Conservation (phyloP, 2,888 invertebrate genomes). For the Aphidius colemani region DNA sequence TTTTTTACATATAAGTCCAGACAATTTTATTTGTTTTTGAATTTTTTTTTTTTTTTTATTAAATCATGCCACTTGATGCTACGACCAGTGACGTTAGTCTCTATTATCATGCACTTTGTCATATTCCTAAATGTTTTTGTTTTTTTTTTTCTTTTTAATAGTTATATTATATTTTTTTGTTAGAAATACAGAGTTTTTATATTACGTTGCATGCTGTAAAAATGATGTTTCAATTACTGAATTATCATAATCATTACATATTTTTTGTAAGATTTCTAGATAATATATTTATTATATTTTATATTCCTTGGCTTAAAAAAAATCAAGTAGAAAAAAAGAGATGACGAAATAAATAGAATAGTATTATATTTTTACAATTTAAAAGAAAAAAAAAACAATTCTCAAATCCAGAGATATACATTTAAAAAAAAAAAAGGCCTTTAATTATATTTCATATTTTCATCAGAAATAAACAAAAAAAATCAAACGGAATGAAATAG, state of each 20-base stretch:
- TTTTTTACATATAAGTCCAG: neutral
- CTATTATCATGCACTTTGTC: neutral
- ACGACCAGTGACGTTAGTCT: conserved; percentile 3
- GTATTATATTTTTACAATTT: conserved; percentile 3
- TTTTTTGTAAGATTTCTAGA: conserved; percentile 35
- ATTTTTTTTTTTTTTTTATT: conserved; percentile 12
- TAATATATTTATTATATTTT: conserved; percentile 22
- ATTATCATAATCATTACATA: conserved; percentile 12
- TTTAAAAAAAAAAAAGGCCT: no score
- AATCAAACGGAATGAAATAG: neutral
- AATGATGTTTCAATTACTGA: conserved; percentile 20
- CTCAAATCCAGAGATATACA: neutral
- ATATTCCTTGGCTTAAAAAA: conserved; percentile 9
- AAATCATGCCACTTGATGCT: conserved; percentile 9
- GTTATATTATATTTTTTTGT: conserved; percentile 27
- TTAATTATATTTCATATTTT: no score
- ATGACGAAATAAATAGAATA: neutral
- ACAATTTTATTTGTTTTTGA: neutral
- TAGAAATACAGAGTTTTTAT: conserved; percentile 38
- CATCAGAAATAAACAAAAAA: no score
- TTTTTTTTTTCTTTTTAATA: conserved; percentile 6
- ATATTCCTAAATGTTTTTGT: neutral
- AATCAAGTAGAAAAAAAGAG: neutral
- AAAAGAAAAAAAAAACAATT: conserved; percentile 11
- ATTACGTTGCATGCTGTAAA: conserved; percentile 37